A percentile compares a stretch with the other conserved stretches of the same genome.
These are phyloP conservation scores for Seriola dumerili DNA, from an alignment of 2,113 vertebrate species.

Conservation along the genomic window DNA sequence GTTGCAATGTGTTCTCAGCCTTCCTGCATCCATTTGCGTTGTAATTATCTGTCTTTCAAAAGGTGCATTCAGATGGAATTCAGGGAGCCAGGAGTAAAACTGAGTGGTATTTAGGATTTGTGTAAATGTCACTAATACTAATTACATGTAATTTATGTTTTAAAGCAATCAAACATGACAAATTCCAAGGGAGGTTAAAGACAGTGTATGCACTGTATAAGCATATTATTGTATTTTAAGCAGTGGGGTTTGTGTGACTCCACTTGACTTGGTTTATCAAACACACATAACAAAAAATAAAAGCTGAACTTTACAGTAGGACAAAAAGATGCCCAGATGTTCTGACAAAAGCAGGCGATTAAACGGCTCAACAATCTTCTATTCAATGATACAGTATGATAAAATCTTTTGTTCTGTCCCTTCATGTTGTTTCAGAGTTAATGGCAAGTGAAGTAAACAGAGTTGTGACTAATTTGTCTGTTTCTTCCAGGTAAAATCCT, in stretches of 20 bases:
- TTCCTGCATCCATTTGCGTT: too few relatives aligned
- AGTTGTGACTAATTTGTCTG: conserved; percentile 28
- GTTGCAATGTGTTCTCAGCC: too few relatives aligned
- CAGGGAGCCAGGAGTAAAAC: too few relatives aligned
- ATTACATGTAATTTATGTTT: background rate
- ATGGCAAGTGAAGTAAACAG: background rate
- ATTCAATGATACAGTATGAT: conserved; percentile 10
- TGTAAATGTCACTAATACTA: too few relatives aligned
- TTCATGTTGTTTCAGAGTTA: conserved; percentile 6
- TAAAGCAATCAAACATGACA: background rate
- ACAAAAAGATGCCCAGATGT: conserved; percentile 12
- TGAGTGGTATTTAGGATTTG: too few relatives aligned
- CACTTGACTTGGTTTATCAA: background rate
- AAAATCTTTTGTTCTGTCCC: conserved; percentile 3
- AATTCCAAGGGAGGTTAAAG: too few relatives aligned
- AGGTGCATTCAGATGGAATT: too few relatives aligned
- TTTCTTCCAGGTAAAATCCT: conserved; percentile 93
- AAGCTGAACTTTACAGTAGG: conserved; percentile 4
- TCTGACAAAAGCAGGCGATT: conserved; percentile 17
- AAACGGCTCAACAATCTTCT: background rate
- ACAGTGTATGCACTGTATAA: too few relatives aligned
- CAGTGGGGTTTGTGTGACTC: background rate
- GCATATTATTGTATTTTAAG: background rate
- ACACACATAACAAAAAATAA: background rate
- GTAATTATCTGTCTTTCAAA: too few relatives aligned